phyloP scores from a whole-genome alignment of 2,113 vertebrate species.

The Symphodus melops region DNA sequence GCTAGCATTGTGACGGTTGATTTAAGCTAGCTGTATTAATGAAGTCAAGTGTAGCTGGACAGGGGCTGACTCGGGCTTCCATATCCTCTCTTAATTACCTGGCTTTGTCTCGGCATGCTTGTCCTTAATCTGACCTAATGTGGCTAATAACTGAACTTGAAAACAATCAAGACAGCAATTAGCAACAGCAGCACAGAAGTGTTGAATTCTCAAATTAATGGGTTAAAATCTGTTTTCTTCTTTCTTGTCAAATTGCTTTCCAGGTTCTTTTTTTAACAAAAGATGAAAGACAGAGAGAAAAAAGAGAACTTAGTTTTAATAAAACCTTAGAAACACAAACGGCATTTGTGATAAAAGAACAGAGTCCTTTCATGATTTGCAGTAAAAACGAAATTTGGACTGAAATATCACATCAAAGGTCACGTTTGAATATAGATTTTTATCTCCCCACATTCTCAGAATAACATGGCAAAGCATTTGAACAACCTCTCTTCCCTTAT shows the following conservation, averaged over 20 bases:
- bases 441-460: constrained; percentile 44
- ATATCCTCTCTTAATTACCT: constrained; percentile 77
- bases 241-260: constrained; percentile 10
- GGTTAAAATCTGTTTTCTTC: constrained; percentile 31
- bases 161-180: constrained; percentile 80
- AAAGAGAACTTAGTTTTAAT: neutral
- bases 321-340: too few species aligned
- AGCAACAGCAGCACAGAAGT: constrained; percentile 68
- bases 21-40: constrained; percentile 76
- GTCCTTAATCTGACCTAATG: constrained; percentile 83
- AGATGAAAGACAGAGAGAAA: neutral
- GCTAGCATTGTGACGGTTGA: constrained; percentile 75
- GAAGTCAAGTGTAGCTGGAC: constrained; percentile 70
- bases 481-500: constrained; percentile 31
- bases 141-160: constrained; percentile 77
- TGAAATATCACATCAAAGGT: constrained; percentile 49
- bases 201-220: constrained; percentile 53
- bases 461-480: constrained; percentile 39
- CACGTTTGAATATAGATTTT: constrained; percentile 48
- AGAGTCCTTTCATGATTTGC: constrained; percentile 28
- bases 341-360: neutral
- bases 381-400: constrained; percentile 37
- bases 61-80: constrained; percentile 44
- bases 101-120: constrained; percentile 73
- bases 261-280: neutral